Evolutionary conservation across 2,888 invertebrate genomes (phyloP), one percentile per base, ranked within the genome.

Genomic region (Oegoconia quadripuncta): DNA sequence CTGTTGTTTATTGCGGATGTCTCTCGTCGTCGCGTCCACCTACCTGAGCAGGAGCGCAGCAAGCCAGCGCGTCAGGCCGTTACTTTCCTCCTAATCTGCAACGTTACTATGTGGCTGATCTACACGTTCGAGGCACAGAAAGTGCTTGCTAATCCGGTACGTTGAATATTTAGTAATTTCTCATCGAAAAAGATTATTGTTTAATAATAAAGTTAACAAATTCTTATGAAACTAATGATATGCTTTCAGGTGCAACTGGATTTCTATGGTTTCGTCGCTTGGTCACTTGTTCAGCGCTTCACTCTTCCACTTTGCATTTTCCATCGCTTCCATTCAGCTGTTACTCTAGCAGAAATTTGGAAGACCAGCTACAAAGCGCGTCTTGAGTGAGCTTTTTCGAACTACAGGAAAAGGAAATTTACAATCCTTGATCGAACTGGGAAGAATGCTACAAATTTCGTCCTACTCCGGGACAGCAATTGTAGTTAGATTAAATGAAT

Each of bases 31-130:
- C 93, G 97, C 34, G 96, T 97, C 13, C 95, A 95, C 69, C 89
- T 96, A 39, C 95, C 96, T 0, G 96, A 97, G 70, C 97, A 97
- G 71, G 97, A 97, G 73, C 92, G 95, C 58, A 95, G 95, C 75
- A 98, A 98, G 87, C 97, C 97, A 1, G 98, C 97, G 1, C 92
- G 98, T 42, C 97, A 98, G 75, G 94, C 97, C 44, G 97, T 98
- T 48, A 98, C 97, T 45, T 97, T 98, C 89, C 89, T 98, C 45
- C 91, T 98, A 44, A 97, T 98, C 71, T 96, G 96, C 84, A 98
- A 98, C 80, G 93, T 98, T 56, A 97, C 97, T 59, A 95, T 98
- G 94, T 98, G 97, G 94, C 93, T 97, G 51, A 95, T 97, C 64
- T 96, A 97, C 81, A 97, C 97, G 26, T 97, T 98, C 70, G 97